These are phyloP conservation scores for Danio aesculapii DNA, from an alignment of 2,797 vertebrate genomes.

Conservation along the genomic window DNA sequence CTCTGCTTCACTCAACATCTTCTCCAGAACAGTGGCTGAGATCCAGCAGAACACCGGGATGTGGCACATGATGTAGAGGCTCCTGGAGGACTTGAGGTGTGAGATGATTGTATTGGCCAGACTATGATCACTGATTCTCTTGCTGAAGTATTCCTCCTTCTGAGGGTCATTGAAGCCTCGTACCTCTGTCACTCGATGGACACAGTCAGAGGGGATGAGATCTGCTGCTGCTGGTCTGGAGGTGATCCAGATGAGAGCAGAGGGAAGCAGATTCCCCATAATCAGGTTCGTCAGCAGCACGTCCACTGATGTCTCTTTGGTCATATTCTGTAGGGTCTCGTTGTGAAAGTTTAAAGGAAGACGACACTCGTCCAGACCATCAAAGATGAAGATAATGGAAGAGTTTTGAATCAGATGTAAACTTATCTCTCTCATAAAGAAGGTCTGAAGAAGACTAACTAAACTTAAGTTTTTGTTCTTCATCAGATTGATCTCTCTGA, in stretches of 20 bases:
- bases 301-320: slow-evolving; percentile 14
- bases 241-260: too few relatives aligned
- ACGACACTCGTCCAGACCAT: slow-evolving; percentile 4
- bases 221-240: too few relatives aligned
- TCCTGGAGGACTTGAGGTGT: slow-evolving; percentile 37
- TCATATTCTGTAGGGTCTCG: neutral
- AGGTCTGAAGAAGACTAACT: neutral
- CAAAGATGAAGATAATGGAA: neutral
- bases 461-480: neutral
- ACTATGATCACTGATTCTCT: too few relatives aligned
- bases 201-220: too few relatives aligned
- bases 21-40: slow-evolving; percentile 27
- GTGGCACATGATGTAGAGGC: slow-evolving; percentile 61
- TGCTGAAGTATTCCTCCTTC: too few relatives aligned
- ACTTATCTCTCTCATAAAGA: neutral
- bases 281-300: too few relatives aligned
- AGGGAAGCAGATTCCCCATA: too few relatives aligned
- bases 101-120: neutral
- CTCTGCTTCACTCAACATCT: slow-evolving; percentile 18
- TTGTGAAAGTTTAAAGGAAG: neutral
- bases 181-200: too few relatives aligned
- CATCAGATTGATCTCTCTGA: too few relatives aligned
- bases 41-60: slow-evolving; percentile 61
- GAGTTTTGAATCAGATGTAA: too few relatives aligned
- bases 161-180: too few relatives aligned